These are phyloP conservation scores for Anoplophora glabripennis DNA, from an alignment of 1,140 invertebrate genomes.

Conservation along the genomic window DNA sequence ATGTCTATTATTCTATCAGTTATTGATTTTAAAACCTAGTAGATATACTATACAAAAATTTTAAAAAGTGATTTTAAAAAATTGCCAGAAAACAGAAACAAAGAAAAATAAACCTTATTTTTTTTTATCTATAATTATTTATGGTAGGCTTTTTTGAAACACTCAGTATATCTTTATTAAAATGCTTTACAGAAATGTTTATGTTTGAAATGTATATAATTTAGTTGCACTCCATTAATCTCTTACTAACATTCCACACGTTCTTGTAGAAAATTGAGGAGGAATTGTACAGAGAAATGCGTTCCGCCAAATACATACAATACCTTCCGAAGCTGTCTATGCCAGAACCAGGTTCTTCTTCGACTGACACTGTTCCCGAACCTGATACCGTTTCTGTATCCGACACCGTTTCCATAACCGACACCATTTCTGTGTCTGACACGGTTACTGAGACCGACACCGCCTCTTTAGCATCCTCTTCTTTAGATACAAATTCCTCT, in stretches of 20 bases:
- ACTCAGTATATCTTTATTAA: too few relatives aligned
- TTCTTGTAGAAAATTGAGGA: conserved; percentile 43
- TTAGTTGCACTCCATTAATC: too few relatives aligned
- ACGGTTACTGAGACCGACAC: neutral
- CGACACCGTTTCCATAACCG: neutral
- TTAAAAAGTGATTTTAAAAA: too few relatives aligned
- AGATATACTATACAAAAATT: too few relatives aligned
- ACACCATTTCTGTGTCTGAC: neutral
- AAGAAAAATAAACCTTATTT: too few relatives aligned
- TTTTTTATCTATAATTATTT: too few relatives aligned
- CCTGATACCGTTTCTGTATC: neutral
- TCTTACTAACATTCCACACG: conserved; percentile 8
- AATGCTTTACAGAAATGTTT: too few relatives aligned
- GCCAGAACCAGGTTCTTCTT: conserved; percentile 20
- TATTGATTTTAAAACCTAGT: too few relatives aligned
- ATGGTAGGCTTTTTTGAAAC: too few relatives aligned
- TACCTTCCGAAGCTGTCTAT: conserved; percentile 33
- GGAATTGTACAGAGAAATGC: conserved; percentile 29
- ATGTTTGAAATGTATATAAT: too few relatives aligned
- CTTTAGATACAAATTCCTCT: conserved; percentile 14
- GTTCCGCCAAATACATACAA: conserved; percentile 23
- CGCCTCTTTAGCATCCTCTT: neutral
- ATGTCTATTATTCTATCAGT: too few relatives aligned
- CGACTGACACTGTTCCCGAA: conserved; percentile 15
- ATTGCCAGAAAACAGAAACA: too few relatives aligned